Conservation (phyloP, 2,888 invertebrate genomes). For the Cephus spinipes region DNA sequence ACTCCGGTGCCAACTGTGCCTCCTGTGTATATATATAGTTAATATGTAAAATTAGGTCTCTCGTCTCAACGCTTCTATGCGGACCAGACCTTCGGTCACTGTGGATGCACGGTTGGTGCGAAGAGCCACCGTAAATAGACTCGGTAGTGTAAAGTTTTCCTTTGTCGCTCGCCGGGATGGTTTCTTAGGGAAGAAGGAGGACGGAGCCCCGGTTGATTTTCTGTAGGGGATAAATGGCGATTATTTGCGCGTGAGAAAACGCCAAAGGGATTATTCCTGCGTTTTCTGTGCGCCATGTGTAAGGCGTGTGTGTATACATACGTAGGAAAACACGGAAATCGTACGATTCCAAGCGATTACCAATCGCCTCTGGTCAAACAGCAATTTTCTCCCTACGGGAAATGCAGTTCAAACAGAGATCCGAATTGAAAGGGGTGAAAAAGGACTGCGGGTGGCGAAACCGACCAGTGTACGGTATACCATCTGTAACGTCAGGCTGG, state of each 20-base stretch:
- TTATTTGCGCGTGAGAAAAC: not conserved
- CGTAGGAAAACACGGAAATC: not conserved
- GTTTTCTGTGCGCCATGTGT: not conserved
- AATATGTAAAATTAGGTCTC: not conserved
- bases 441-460: not conserved
- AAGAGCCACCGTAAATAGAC: not conserved
- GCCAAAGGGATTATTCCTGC: not conserved
- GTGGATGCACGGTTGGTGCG: not conserved
- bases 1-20: not conserved
- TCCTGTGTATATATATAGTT: not conserved
- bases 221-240: not conserved
- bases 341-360: not conserved
- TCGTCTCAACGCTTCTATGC: not conserved
- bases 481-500: not conserved
- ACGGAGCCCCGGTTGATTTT: not conserved
- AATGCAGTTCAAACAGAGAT: conserved; percentile 4
- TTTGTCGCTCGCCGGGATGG: not conserved
- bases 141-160: not conserved
- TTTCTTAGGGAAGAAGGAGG: not conserved
- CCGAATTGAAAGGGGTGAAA: not conserved
- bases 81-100: not conserved
- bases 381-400: not conserved
- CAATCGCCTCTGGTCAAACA: conserved; percentile 4
- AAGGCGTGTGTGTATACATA: not conserved
- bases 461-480: not conserved